Evolutionary conservation across 2,797 vertebrate species (phyloP).

Genomic region (Euphonia xanthogaster): DNA sequence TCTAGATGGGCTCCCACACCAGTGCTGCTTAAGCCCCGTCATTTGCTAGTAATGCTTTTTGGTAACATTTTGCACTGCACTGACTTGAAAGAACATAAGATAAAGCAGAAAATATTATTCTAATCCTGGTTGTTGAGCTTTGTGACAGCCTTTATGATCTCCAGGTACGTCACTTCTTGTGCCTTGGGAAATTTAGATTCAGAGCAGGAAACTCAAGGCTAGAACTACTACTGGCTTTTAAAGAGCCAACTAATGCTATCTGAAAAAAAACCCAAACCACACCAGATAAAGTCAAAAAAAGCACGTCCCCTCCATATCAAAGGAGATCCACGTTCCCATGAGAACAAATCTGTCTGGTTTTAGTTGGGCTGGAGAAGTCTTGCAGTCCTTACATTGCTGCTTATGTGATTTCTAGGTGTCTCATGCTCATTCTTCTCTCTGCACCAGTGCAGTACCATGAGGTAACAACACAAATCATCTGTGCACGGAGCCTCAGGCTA

Average conservation of each 20-base stretch:
- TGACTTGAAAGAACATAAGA: not conserved
- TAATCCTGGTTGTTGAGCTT: slow-evolving; percentile 10
- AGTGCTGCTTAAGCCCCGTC: not conserved
- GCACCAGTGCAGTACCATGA: not conserved
- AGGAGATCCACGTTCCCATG: not conserved
- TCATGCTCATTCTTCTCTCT: not conserved
- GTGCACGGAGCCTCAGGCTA: not conserved
- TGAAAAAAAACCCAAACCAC: not conserved
- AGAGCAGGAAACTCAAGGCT: not conserved
- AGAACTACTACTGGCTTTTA: not conserved
- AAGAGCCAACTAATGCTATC: not conserved
- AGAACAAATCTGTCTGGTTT: not conserved
- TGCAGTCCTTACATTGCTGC: not conserved
- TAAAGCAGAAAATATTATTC: not conserved
- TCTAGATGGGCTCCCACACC: not conserved
- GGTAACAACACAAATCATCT: not conserved
- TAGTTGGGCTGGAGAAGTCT: not conserved
- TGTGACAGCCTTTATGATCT: not conserved
- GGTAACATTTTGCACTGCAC: slow-evolving; percentile 2
- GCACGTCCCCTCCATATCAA: accelerated
- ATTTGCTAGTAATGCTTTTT: not conserved
- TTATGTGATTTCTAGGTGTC: not conserved
- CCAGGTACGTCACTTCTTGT: slow-evolving; percentile 2
- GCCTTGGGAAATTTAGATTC: not conserved
- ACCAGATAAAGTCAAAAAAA: not conserved